These are phyloP conservation scores for Lepidochitona cinerea DNA, from an alignment of 2,888 invertebrate species.

Conservation along the genomic window DNA sequence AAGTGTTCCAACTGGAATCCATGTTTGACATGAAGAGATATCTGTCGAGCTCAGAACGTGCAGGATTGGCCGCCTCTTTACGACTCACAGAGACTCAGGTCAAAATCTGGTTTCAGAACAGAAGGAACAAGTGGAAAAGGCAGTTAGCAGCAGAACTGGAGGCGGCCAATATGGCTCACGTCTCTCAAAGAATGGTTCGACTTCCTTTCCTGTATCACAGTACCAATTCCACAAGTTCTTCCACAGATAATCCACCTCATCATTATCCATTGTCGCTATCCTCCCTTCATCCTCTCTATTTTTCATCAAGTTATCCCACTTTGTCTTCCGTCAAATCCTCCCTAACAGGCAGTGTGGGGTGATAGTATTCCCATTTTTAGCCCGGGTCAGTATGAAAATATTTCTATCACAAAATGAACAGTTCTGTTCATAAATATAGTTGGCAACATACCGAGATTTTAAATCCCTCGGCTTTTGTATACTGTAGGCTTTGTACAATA, in stretches of 20 bases:
- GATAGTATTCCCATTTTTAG: no score
- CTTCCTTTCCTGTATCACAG: conserved; percentile 90
- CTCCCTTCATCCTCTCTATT: not conserved
- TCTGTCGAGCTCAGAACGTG: conserved; percentile 69
- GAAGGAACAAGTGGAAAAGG: conserved; percentile 71
- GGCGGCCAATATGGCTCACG: conserved; percentile 74
- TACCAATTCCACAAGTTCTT: not conserved
- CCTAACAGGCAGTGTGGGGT: not conserved
- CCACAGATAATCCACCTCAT: not conserved
- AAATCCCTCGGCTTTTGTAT: no score
- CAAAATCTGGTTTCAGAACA: conserved; percentile 72
- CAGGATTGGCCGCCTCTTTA: conserved; percentile 67
- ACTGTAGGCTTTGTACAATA: no score
- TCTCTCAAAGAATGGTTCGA: conserved; percentile 91
- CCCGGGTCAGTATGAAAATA: no score
- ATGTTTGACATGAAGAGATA: conserved; percentile 71
- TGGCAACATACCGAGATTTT: no score
- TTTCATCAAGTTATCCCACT: not conserved
- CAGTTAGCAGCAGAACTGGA: conserved; percentile 83
- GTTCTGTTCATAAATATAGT: no score
- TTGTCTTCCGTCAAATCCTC: not conserved
- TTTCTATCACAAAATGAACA: no score
- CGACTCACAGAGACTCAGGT: conserved; percentile 71
- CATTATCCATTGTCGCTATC: not conserved
- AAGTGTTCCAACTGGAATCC: conserved; percentile 71